Base-by-base conservation (phyloP, 2,113 vertebrate species). In the Ascaphus truei region DNA sequence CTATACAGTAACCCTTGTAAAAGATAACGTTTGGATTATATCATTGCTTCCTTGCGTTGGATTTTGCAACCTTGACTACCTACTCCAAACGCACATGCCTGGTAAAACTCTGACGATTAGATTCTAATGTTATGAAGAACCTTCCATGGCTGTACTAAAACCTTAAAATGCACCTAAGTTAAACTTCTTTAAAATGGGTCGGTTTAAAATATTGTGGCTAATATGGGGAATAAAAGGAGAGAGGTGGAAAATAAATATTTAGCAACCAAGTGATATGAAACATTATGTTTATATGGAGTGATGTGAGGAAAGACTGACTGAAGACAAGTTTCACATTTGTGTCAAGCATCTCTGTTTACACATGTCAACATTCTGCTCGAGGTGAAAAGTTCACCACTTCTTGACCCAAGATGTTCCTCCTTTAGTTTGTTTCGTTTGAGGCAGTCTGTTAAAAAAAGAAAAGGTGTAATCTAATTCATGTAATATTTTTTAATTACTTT, bases 331-430 rank as follows among this genome's bases (percentile, higher is more conserved):
- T 81, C 61, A 72, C 79, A 79, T 82, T 87, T 90, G 83, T 84
- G 43, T 60, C 84, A 88, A 77, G 69, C 73, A 72, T 58, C 71
- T 84, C 75, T 91, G 86, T 92, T 91, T 91, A 86, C 82, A 79
- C 77, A 80, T 65, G 81, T 90, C 89, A 90, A 68, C 80, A 80
- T 88, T 77, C 76, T 81, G 72, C 71, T 77, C 34, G 78, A 80
- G 89, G 90, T 90, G 85, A 91, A 92, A 92, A 91, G 89, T 89
- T 91, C 88, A 89, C 82, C 77, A 85, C 86, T 88, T 90, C 88
- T 89, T 91, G 86, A 89, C 86, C 89, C 86, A 85, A 88, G 86
- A 90, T 89, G 84, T 80, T 80, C 76, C 85, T 59, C 16, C 13
- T 18, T 45, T 45, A 45, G 18, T 7, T 30, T 34, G 62, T 43